Percentiles rank a stretch among this genome's conserved stretches.
phyloP scores from a whole-genome alignment of 2,113 vertebrate species.

The Nipponia nippon region DNA sequence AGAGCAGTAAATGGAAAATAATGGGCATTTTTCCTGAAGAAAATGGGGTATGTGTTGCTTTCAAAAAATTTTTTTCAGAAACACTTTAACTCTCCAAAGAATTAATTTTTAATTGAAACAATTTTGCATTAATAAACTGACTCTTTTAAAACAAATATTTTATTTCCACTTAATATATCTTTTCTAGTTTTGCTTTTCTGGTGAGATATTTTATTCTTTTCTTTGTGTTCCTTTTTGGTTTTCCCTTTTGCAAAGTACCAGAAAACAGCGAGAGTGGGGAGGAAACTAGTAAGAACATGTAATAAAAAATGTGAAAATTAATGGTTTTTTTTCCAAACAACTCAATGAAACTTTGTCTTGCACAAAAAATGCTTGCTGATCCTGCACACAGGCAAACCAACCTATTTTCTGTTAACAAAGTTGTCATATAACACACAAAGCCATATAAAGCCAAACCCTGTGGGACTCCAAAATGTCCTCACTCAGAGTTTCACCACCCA shows the following conservation, averaged over 20 bases:
- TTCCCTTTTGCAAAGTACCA: background rate
- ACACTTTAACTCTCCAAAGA: background rate
- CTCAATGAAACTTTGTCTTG: background rate
- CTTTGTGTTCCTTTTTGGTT: background rate
- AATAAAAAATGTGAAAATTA: background rate
- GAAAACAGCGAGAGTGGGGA: background rate
- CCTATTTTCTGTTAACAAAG: background rate
- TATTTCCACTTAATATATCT: background rate
- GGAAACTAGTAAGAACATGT: background rate
- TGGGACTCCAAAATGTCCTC: background rate
- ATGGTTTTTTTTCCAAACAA: background rate
- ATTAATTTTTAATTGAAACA: background rate
- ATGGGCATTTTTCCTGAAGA: background rate
- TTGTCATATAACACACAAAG: background rate
- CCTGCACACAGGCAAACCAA: background rate
- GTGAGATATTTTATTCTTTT: background rate
- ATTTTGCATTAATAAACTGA: background rate
- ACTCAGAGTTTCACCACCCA: background rate
- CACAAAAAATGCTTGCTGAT: background rate
- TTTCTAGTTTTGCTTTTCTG: background rate
- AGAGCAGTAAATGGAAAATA: background rate
- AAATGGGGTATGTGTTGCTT: background rate
- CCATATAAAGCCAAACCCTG: background rate
- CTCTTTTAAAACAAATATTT: background rate
- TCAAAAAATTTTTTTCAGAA: background rate